phyloP scores from a whole-genome alignment of 1,140 invertebrate species.

The Nilaparvata lugens region DNA sequence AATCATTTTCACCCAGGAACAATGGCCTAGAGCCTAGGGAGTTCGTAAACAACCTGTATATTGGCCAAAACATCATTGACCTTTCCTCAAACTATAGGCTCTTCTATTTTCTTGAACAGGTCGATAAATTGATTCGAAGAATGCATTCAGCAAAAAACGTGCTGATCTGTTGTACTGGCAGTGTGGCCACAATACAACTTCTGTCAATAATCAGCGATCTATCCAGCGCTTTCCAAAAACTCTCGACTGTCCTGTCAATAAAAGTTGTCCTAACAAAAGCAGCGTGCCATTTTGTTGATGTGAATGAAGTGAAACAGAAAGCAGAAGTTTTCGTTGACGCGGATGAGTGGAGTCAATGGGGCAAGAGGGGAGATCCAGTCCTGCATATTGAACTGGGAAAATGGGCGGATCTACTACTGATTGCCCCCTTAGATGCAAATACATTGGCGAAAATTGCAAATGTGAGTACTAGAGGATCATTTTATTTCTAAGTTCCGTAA shows the following conservation, averaged over 20 bases:
- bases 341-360: constrained; percentile 91
- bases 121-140: too few relatives aligned
- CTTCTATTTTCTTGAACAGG: too few relatives aligned
- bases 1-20: too few relatives aligned
- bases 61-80: too few relatives aligned
- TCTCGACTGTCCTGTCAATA: constrained; percentile 40
- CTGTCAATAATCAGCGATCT: constrained; percentile 35
- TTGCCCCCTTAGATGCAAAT: constrained; percentile 96
- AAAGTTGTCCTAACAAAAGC: constrained; percentile 74
- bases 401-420: constrained; percentile 90
- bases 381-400: constrained; percentile 92
- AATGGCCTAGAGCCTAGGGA: too few relatives aligned
- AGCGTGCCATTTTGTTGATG: constrained; percentile 77
- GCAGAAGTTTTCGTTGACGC: constrained; percentile 64
- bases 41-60: too few relatives aligned
- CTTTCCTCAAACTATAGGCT: too few relatives aligned
- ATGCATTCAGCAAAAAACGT: constrained; percentile 42
- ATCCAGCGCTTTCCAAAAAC: constrained; percentile 9
- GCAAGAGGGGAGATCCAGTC: constrained; percentile 84
- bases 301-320: constrained; percentile 42
- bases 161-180: constrained; percentile 78
- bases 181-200: constrained; percentile 77
- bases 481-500: too few relatives aligned
- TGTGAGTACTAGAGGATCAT: constrained; percentile 44
- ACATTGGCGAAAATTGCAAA: constrained; percentile 88